Evolutionary conservation across 2,113 vertebrate species (phyloP).

Genomic region (Acrocephalus kingi): DNA sequence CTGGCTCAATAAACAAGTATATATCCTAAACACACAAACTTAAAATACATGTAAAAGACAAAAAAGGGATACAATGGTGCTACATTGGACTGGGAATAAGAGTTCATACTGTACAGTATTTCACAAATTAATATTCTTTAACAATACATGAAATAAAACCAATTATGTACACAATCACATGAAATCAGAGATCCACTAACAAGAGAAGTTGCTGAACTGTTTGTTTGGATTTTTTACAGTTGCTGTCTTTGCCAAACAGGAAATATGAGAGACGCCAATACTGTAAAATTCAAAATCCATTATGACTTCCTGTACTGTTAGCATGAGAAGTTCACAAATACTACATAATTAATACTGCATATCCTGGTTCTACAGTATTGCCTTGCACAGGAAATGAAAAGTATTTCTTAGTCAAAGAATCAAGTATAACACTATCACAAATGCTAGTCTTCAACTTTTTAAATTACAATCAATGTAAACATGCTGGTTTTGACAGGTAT

Average conservation of each 20-base stretch:
- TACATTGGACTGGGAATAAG: neutral
- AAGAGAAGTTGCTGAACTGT: neutral
- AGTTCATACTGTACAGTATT: neutral
- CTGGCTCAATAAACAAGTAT: neutral
- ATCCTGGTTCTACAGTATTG: neutral
- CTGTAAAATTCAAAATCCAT: neutral
- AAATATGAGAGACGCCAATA: neutral
- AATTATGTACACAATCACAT: neutral
- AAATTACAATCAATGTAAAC: neutral
- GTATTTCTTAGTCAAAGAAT: neutral
- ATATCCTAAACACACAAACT: neutral
- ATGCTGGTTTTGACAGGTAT: neutral
- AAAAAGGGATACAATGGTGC: neutral
- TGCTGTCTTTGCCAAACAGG: neutral
- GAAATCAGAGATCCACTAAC: neutral
- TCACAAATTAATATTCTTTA: neutral
- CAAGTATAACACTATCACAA: fast-evolving
- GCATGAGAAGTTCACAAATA: neutral
- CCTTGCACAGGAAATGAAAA: neutral
- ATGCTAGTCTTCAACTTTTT: neutral
- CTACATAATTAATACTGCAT: neutral
- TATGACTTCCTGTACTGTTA: neutral
- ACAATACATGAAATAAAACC: neutral
- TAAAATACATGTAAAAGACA: neutral
- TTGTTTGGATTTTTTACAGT: neutral